phyloP scores from a whole-genome alignment of 2,888 invertebrate species.

The Lochmaea capreae region DNA sequence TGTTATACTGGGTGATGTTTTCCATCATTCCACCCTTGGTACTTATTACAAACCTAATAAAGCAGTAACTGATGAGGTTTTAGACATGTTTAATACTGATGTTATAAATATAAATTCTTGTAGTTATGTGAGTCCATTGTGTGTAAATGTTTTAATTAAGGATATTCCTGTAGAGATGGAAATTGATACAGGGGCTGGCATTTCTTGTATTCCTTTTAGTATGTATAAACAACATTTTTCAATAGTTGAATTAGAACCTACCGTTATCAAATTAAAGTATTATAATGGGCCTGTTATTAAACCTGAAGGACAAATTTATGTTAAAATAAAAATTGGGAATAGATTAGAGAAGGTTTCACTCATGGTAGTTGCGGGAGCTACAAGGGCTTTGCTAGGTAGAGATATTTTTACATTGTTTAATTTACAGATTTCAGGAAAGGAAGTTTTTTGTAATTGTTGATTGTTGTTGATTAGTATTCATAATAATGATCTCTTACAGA shows the following conservation, averaged over 20 bases:
- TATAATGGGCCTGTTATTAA: conserved; percentile 25
- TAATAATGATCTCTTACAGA: background rate
- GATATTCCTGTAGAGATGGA: background rate
- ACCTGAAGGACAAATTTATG: conserved; percentile 30
- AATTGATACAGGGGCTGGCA: conserved; percentile 27
- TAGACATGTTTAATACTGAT: background rate
- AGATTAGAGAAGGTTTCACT: conserved; percentile 6
- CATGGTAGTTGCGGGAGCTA: conserved; percentile 30
- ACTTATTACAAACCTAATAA: too few relatives aligned
- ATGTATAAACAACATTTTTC: conserved; percentile 19
- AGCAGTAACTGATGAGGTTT: background rate
- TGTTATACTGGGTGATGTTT: too few relatives aligned
- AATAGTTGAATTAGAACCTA: background rate
- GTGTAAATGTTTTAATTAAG: conserved; percentile 4
- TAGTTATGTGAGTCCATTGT: too few relatives aligned
- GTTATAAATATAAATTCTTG: too few relatives aligned
- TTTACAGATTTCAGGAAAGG: background rate
- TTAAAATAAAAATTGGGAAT: conserved; percentile 19
- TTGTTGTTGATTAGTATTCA: background rate
- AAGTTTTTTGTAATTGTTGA: background rate
- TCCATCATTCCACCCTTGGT: too few relatives aligned
- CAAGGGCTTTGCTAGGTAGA: conserved; percentile 22
- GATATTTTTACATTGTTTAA: conserved; percentile 22
- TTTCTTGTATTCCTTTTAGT: conserved; percentile 24
- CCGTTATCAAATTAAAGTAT: conserved; percentile 11